phyloP scores from a whole-genome alignment of 2,888 invertebrate genomes.

The Tiphia femorata region DNA sequence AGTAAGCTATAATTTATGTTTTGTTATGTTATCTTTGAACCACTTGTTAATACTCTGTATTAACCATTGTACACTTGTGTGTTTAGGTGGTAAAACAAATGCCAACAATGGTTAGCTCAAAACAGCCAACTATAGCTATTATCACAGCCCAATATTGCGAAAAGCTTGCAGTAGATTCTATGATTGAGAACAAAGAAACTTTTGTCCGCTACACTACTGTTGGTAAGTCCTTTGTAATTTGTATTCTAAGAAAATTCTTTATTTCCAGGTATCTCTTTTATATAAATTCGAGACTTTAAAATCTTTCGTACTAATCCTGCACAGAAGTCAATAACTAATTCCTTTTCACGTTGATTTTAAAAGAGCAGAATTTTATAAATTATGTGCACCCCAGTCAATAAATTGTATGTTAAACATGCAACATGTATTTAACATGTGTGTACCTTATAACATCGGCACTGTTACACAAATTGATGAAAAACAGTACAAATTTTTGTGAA shows the following conservation, averaged over 20 bases:
- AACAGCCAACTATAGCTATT: slow-evolving; percentile 97
- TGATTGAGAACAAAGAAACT: slow-evolving; percentile 97
- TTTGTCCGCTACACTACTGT: slow-evolving; percentile 96
- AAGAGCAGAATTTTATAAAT: background rate
- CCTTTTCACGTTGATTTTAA: no score
- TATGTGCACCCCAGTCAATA: background rate
- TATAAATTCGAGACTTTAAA: no score
- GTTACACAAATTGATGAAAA: background rate
- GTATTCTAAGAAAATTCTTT: no score
- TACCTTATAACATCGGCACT: background rate
- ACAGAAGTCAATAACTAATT: no score
- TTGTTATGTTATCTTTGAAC: background rate
- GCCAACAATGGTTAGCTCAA: slow-evolving; percentile 89
- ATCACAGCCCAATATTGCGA: slow-evolving; percentile 98
- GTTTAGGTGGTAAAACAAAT: slow-evolving; percentile 90
- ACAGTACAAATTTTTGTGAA: background rate
- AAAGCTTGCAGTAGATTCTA: slow-evolving; percentile 97
- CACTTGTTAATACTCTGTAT: background rate
- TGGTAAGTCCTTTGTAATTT: slow-evolving; percentile 75
- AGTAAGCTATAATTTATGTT: slow-evolving; percentile 69
- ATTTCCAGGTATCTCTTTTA: no score
- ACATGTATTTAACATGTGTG: background rate
- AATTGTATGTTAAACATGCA: background rate
- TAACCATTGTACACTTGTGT: slow-evolving; percentile 28
- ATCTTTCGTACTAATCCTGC: no score